Conservation (phyloP, 2,888 invertebrate genomes). For the Brachypterus glaber region DNA sequence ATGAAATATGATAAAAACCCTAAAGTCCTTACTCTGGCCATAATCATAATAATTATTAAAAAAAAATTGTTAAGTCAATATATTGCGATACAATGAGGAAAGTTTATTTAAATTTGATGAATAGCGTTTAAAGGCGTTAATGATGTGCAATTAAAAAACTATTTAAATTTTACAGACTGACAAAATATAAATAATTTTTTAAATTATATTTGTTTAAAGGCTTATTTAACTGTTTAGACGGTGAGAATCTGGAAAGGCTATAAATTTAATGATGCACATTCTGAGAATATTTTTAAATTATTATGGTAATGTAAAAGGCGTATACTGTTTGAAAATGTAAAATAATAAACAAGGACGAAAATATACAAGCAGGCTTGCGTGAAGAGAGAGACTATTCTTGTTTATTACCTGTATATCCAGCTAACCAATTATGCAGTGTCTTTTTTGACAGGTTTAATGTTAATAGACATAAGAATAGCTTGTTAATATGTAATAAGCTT, state of each 20-base stretch:
- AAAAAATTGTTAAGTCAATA: too few species aligned
- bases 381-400: conserved; percentile 30
- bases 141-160: conserved; percentile 28
- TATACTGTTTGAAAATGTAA: conserved; percentile 42
- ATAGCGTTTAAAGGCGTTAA: conserved; percentile 27
- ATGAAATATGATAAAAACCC: too few species aligned
- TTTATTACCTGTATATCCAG: conserved; percentile 41
- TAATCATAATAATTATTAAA: too few species aligned
- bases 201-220: conserved; percentile 33
- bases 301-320: conserved; percentile 42
- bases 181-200: conserved; percentile 28
- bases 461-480: conserved; percentile 42
- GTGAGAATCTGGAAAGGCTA: conserved; percentile 22
- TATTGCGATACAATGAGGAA: too few species aligned
- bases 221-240: conserved; percentile 27
- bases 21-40: too few species aligned
- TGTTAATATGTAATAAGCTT: conserved; percentile 43
- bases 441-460: conserved; percentile 43
- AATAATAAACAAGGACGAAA: conserved; percentile 32
- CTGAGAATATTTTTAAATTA: conserved; percentile 39
- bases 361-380: conserved; percentile 10
- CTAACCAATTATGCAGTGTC: conserved; percentile 43
- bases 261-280: conserved; percentile 27
- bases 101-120: too few species aligned
- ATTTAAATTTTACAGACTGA: conserved; percentile 24